Evolutionary conservation across 2,113 vertebrate genomes (phyloP).

Genomic region (Oostethus manadensis): DNA sequence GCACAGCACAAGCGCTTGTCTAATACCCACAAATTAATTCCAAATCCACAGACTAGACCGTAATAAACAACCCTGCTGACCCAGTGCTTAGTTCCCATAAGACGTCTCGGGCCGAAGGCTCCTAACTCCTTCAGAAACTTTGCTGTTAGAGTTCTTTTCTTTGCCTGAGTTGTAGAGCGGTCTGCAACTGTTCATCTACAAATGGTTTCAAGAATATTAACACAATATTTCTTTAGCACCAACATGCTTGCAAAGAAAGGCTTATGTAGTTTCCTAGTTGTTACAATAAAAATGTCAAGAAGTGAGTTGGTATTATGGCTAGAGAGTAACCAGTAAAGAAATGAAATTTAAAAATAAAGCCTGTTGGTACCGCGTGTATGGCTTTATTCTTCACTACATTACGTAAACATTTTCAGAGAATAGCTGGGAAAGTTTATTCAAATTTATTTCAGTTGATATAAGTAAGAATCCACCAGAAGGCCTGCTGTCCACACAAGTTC

Average conservation of each 20-base stretch:
- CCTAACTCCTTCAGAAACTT: conserved; percentile 3
- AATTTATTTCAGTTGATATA: background rate
- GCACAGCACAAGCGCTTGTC: conserved; percentile 8
- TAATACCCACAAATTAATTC: conserved; percentile 27
- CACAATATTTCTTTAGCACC: background rate
- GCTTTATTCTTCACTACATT: background rate
- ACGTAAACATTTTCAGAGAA: background rate
- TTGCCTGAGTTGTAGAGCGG: background rate
- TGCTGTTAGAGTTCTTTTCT: background rate
- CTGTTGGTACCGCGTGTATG: background rate
- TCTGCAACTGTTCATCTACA: background rate
- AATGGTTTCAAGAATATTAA: background rate
- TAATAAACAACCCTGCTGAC: conserved; percentile 35
- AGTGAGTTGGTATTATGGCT: background rate
- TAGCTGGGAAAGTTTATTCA: background rate
- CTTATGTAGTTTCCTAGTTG: background rate
- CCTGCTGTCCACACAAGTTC: conserved; percentile 7
- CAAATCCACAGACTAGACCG: conserved; percentile 23
- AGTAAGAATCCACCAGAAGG: background rate
- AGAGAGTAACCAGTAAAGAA: background rate
- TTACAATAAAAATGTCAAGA: too few species aligned
- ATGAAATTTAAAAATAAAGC: background rate
- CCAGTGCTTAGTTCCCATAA: conserved; percentile 20
- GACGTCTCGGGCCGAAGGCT: conserved; percentile 8
- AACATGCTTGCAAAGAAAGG: background rate